Conservation (phyloP, 2,113 vertebrate species). For the Chlorodrepanis virens region DNA sequence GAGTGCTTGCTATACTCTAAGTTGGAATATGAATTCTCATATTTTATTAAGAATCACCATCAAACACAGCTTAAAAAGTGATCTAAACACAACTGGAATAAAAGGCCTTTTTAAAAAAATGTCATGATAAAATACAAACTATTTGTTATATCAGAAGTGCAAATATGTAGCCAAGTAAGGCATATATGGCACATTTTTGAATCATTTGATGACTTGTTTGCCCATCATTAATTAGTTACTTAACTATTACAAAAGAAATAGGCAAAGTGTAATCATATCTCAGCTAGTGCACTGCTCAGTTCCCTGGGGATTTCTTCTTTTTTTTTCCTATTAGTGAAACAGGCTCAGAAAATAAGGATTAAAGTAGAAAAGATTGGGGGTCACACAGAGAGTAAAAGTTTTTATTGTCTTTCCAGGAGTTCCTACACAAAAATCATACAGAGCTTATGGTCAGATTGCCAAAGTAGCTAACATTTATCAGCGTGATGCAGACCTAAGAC, state of each 20-base stretch:
- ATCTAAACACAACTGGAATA: neutral
- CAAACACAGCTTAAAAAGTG: neutral
- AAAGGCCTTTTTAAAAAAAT: neutral
- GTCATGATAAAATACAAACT: neutral
- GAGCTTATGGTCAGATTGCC: neutral
- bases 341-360: neutral
- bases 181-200: neutral
- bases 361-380: neutral
- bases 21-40: neutral
- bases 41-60: neutral
- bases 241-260: neutral
- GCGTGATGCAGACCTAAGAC: neutral
- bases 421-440: neutral
- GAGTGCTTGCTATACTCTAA: neutral
- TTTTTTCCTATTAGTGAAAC: neutral
- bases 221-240: neutral
- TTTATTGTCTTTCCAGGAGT: neutral
- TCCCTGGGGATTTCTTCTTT: neutral
- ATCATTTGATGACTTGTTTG: neutral
- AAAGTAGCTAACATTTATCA: neutral
- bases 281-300: neutral
- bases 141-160: neutral
- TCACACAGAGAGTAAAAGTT: neutral
- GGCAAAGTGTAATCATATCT: neutral
- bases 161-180: neutral